Evolutionary conservation across 2,888 invertebrate genomes (phyloP).

Genomic region (Sepioteuthis lessoniana): DNA sequence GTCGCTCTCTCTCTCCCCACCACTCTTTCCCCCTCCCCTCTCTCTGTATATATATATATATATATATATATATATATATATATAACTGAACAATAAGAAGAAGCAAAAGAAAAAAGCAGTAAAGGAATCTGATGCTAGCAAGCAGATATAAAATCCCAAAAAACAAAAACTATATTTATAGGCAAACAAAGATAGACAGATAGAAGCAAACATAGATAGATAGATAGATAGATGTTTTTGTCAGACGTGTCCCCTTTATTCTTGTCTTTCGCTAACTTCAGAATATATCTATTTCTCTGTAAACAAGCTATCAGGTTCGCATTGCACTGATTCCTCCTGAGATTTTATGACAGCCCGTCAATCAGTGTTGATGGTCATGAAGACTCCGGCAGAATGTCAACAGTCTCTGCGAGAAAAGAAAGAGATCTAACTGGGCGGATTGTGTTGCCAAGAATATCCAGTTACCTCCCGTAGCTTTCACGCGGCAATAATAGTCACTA

Average conservation of each 20-base stretch:
- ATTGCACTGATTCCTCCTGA: not conserved
- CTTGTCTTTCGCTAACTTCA: not conserved
- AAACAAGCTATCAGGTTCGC: not conserved
- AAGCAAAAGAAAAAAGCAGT: too few relatives aligned
- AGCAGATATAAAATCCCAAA: too few relatives aligned
- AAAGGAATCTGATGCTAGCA: too few relatives aligned
- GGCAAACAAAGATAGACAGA: too few relatives aligned
- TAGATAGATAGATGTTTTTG: not conserved
- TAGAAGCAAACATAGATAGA: not conserved
- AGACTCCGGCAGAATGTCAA: not conserved
- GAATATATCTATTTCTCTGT: not conserved
- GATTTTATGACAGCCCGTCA: not conserved
- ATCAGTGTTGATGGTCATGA: slow-evolving; percentile 21
- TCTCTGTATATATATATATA: too few relatives aligned
- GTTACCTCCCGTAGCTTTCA: not conserved
- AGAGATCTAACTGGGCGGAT: not conserved
- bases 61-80: too few relatives aligned
- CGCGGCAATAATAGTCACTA: not conserved
- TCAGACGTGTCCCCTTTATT: too few relatives aligned
- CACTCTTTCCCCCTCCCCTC: too few relatives aligned
- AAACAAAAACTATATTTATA: too few relatives aligned
- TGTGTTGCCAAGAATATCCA: slow-evolving; percentile 8
- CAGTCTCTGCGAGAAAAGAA: not conserved
- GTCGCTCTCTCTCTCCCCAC: too few relatives aligned
- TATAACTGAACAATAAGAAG: too few relatives aligned